Percentiles rank a stretch among this genome's conserved stretches.
Evolutionary conservation across 1,140 invertebrate genomes (phyloP).

Genomic region (Bombus vancouverensis): DNA sequence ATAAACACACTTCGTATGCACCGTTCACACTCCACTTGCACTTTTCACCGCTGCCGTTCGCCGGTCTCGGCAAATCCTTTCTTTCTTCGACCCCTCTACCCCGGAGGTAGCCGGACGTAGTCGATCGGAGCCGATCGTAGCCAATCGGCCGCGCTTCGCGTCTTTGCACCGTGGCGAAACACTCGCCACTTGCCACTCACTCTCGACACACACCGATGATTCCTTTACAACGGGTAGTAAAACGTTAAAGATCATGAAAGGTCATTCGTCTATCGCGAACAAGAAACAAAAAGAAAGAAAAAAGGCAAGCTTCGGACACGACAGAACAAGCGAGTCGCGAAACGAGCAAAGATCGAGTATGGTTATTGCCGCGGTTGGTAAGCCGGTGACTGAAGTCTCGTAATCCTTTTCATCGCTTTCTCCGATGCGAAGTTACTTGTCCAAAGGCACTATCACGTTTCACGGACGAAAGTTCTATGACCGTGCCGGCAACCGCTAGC

Average conservation of each 20-base stretch:
- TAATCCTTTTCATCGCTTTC: conserved; percentile 30
- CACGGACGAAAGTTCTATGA: conserved; percentile 63
- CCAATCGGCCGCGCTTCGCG: conserved; percentile 36
- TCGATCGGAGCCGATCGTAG: conserved; percentile 55
- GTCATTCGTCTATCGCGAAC: conserved; percentile 20
- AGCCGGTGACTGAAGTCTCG: conserved; percentile 4
- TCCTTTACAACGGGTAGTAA: conserved; percentile 30
- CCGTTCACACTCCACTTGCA: conserved; percentile 60
- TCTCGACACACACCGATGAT: conserved; percentile 10
- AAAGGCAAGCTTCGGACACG: no score
- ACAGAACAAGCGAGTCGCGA: neutral
- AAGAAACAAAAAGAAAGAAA: neutral
- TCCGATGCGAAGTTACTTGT: conserved; percentile 3
- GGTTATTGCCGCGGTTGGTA: conserved; percentile 6
- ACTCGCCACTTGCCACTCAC: conserved; percentile 36
- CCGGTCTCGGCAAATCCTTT: conserved; percentile 46
- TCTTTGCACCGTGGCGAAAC: neutral
- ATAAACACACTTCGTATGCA: conserved; percentile 37
- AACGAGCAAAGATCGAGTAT: neutral
- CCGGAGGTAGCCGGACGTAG: conserved; percentile 48
- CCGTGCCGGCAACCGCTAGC: conserved; percentile 48
- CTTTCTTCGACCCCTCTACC: conserved; percentile 20
- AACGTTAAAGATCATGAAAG: conserved; percentile 61
- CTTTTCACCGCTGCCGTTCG: conserved; percentile 56
- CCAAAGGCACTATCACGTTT: conserved; percentile 43